Evolutionary conservation across 2,797 vertebrate species (phyloP), one percentile per base, ranked within the genome.

Genomic region (Poecilia wingei): DNA sequence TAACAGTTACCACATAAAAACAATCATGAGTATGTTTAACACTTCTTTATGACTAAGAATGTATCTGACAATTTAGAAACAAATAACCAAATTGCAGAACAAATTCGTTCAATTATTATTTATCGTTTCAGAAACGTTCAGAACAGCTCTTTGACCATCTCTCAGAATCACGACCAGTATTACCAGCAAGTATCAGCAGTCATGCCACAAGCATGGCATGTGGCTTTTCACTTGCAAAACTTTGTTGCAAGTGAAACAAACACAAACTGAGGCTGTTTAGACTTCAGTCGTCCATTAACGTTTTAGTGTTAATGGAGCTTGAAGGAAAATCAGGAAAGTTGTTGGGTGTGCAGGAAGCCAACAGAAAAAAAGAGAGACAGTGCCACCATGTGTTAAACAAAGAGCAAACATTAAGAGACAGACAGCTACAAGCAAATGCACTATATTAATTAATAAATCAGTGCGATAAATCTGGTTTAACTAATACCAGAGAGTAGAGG

Each of bases 331-430:
- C 12, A 76, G 25, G 47, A 45, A 78, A 1, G 2, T 68, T 68
- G 16, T 41, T 66, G 20, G 12, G 1, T 25, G 53, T 22, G 69
- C 41, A 68, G 36, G 43, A 33, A 76, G 31, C 9, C 43, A 59
- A 25, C 22, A 36, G 49, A 80, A 43, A 69, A 77, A 66, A 82
- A 70, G 71, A 90, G 71, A 90, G 93, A 93, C 87, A 94, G 88
- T 76, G 92, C 93, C 94, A 83, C 90, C 93, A 39, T 83, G 92
- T 95, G 95, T 87, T 68, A 47, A 79, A 80, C 2, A 57, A 43
- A 5, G 75, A 28, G 1, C 0, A 70, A 70, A 73, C 28, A 69
- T 33, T 14, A 43, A 45, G 25, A 10, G 39, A 28, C 25, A 69
- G 10, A 45, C 39, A 5, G 9, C 41, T 45, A 43, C 12, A 22